phyloP scores from a whole-genome alignment of 2,888 invertebrate genomes.

The Troides oblongomaculatus region DNA sequence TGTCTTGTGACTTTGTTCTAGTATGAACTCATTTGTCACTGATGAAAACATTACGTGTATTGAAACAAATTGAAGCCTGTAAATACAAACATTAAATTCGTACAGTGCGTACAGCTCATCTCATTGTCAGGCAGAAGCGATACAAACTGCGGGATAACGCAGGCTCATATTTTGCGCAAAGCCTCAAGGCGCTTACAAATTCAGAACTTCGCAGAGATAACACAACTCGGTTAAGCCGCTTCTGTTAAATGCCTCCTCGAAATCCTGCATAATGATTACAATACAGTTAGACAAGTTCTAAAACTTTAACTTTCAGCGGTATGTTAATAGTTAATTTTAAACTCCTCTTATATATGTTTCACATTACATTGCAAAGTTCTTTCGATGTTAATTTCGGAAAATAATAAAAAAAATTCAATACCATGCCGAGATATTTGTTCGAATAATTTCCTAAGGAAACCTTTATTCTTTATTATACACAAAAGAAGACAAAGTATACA shows the following conservation, averaged over 20 bases:
- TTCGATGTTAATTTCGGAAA: not conserved
- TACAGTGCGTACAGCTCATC: slow-evolving; percentile 37
- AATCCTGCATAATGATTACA: slow-evolving; percentile 39
- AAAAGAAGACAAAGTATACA: no score
- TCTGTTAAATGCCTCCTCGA: slow-evolving; percentile 46
- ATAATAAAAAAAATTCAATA: not conserved
- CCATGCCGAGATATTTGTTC: not conserved
- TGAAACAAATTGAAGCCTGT: not conserved
- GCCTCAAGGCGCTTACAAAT: slow-evolving; percentile 58
- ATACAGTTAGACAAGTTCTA: slow-evolving; percentile 33
- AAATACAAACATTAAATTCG: slow-evolving; percentile 27
- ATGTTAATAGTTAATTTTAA: not conserved
- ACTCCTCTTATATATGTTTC: not conserved
- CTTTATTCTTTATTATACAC: no score
- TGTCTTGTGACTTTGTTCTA: not conserved
- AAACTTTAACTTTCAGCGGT: slow-evolving; percentile 3
- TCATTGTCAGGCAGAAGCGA: slow-evolving; percentile 48
- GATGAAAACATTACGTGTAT: not conserved
- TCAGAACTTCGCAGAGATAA: slow-evolving; percentile 65
- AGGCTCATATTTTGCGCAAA: slow-evolving; percentile 52
- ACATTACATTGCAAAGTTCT: not conserved
- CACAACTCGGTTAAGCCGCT: slow-evolving; percentile 55
- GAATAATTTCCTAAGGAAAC: no score
- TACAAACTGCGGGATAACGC: slow-evolving; percentile 41
- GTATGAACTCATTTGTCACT: not conserved